phyloP scores from a whole-genome alignment of 2,113 vertebrate species.

The Muntiacus muntjak region DNA sequence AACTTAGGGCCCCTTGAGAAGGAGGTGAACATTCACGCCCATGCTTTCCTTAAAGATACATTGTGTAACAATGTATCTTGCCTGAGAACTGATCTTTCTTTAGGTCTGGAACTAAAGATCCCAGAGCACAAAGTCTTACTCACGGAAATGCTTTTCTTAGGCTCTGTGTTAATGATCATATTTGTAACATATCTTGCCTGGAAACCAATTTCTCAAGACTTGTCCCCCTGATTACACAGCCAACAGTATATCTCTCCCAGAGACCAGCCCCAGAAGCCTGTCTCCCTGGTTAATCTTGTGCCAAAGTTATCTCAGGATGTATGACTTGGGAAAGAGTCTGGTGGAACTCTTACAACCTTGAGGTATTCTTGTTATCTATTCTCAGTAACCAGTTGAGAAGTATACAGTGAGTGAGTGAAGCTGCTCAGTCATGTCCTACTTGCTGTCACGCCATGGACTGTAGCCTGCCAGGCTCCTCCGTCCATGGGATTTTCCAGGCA shows the following conservation, averaged over 20 bases:
- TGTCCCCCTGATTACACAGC: not conserved
- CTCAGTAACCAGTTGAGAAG: not conserved
- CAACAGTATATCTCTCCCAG: not conserved
- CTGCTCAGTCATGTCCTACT: too few species aligned
- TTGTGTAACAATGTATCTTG: not conserved
- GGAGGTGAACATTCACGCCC: not conserved
- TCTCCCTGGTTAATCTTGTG: not conserved
- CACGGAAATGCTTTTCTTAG: not conserved
- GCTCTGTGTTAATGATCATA: not conserved
- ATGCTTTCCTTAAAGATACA: not conserved
- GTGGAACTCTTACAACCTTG: not conserved
- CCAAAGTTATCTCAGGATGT: not conserved
- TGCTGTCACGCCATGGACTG: too few species aligned
- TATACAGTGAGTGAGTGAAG: not conserved
- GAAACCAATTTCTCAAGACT: not conserved
- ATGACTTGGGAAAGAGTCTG: not conserved
- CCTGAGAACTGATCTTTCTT: not conserved
- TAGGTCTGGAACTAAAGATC: not conserved
- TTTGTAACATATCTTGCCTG: not conserved
- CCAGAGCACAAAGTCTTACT: not conserved
- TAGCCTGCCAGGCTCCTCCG: too few species aligned
- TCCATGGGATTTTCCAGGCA: too few species aligned
- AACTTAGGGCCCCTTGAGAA: not conserved
- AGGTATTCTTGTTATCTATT: not conserved
- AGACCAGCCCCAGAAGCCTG: not conserved